Conservation (phyloP, 2,888 invertebrate genomes). For the Netelia fuscicornis region DNA sequence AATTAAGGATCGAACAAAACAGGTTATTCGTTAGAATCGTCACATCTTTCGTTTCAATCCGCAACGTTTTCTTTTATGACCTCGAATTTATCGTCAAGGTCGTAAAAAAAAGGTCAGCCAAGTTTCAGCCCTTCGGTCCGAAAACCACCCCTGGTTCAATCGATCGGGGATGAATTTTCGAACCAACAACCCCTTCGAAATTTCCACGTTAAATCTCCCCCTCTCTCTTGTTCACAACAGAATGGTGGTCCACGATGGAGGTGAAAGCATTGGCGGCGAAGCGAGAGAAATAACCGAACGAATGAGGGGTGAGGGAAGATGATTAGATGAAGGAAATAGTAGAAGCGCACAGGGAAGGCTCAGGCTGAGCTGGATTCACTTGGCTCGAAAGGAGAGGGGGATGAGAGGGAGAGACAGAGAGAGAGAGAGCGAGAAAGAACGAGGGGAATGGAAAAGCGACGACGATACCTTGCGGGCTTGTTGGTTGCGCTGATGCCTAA, state of each 20-base stretch:
- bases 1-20: too few species aligned
- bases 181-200: too few species aligned
- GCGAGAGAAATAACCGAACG: conserved; percentile 26
- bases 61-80: too few species aligned
- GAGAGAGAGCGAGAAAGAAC: background rate
- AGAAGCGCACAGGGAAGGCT: conserved; percentile 14
- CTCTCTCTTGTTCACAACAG: background rate
- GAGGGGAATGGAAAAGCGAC: conserved; percentile 18
- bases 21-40: too few species aligned
- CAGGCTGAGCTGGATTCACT: conserved; percentile 27
- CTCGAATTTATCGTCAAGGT: too few species aligned
- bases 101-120: too few species aligned
- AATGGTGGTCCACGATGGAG: conserved; percentile 4
- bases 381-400: background rate
- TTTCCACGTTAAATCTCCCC: too few species aligned
- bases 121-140: too few species aligned
- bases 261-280: background rate
- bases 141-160: too few species aligned
- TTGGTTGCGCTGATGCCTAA: conserved; percentile 84
- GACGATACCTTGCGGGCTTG: conserved; percentile 78
- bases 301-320: conserved; percentile 10
- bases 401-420: background rate
- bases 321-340: conserved; percentile 51
- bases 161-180: too few species aligned
- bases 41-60: too few species aligned